Evolutionary conservation across 2,888 invertebrate genomes (phyloP), one percentile per base, ranked within the genome.

Genomic region (Cartodere bifasciata): DNA sequence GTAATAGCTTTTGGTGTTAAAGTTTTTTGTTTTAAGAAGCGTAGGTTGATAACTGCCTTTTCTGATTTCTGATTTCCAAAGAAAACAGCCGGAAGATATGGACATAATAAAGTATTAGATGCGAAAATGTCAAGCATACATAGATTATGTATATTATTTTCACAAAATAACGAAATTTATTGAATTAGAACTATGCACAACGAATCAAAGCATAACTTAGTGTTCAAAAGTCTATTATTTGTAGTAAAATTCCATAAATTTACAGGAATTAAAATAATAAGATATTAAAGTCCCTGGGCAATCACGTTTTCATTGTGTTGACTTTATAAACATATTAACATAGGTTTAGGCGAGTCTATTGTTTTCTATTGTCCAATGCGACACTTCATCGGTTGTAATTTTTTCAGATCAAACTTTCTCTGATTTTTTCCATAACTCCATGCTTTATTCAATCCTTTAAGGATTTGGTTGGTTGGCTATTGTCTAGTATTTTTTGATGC

Each of bases 281-380:
- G 45, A 49, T 46, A 40, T 40, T 32, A 31, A 34, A 36, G 41
- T 44, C 52, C 46, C 41, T 41, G 36, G 48, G 52, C 49, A 29
- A 41, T 53, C 52, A 53, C 52, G 52, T 48, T 36, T 36, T 35
- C 47, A 53, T 53, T 53, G 51, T 53, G 48, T 50, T 46, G 50
- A 50, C 46, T 50, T 47, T 48, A 47, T 44, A 37, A 47, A 49
- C 47, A 46, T 47, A 50, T 50, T 45, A 47, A 44, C 47, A 47
- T 50, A 39, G 40, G 40, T 34, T 35, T 31, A 37, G 43, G 43
- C 42, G 41, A 16, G 29, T n/a, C 16, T 17, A 25, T 29, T 29
- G 25, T 35, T 35, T 10, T 15, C 34, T 26, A 34, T 30, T 34
- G 28, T 10, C 24, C 24, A 23, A 14, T 6, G 27, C 11, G 27